phyloP scores from a whole-genome alignment of 64 coral and sea anemone genomes.

The Montipora foliosa region DNA sequence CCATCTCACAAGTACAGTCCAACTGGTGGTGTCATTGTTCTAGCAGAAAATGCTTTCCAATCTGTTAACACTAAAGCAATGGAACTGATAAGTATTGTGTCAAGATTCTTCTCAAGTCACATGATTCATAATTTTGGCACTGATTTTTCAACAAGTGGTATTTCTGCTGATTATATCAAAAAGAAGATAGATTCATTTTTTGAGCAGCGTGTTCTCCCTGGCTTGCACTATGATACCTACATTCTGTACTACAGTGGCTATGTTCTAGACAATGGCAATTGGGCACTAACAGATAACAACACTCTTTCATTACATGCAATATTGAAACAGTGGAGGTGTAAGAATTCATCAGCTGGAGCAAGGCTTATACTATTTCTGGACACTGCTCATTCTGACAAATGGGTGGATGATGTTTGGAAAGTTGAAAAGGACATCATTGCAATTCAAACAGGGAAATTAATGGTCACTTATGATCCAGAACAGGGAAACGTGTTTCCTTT shows the following conservation, averaged over 20 bases:
- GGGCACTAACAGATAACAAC: constrained; percentile 93
- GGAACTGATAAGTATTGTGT: constrained; percentile 84
- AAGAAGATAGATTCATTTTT: constrained; percentile 92
- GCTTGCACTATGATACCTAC: constrained; percentile 93
- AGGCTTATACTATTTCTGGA: constrained; percentile 91
- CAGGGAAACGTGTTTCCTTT: constrained; percentile 79
- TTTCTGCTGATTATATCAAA: constrained; percentile 80
- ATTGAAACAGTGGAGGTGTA: constrained; percentile 80
- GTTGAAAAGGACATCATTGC: constrained; percentile 86
- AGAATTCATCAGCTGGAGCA: constrained; percentile 77
- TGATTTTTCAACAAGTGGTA: constrained; percentile 95
- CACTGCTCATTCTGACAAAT: constrained; percentile 93
- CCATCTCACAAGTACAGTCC: constrained; percentile 88
- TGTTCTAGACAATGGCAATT: constrained; percentile 86
- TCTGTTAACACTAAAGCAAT: constrained; percentile 79
- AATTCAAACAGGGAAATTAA: constrained; percentile 86
- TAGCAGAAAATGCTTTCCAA: constrained; percentile 85
- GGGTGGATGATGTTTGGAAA: constrained; percentile 82
- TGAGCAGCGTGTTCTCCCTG: constrained; percentile 83
- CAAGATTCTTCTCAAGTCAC: constrained; percentile 91
- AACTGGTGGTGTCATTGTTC: constrained; percentile 68
- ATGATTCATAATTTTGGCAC: constrained; percentile 99
- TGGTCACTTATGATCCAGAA: constrained; percentile 75
- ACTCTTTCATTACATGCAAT: constrained; percentile 75
- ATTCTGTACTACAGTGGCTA: constrained; percentile 98